Evolutionary conservation across 2,797 vertebrate species (phyloP).

Genomic region (Scleropages formosus): DNA sequence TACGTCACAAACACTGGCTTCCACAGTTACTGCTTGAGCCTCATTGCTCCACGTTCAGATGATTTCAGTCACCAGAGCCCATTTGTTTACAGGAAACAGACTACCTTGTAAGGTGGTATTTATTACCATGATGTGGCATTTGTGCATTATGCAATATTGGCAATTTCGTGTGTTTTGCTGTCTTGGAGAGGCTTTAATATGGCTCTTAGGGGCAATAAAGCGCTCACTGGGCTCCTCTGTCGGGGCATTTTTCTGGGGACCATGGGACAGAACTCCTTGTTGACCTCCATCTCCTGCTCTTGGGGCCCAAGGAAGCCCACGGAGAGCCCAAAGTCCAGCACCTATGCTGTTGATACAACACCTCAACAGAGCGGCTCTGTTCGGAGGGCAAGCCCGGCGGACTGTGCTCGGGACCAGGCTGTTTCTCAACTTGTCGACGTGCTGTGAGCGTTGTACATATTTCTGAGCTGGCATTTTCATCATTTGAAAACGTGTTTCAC

Average conservation of each 20-base stretch:
- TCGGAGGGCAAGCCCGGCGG: constrained; percentile 51
- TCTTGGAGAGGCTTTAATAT: constrained; percentile 44
- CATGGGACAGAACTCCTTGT: constrained; percentile 63
- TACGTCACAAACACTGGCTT: constrained; percentile 14
- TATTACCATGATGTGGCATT: constrained; percentile 39
- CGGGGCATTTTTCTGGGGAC: not conserved
- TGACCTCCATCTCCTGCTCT: constrained; percentile 77
- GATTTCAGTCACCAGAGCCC: constrained; percentile 24
- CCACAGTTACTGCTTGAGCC: constrained; percentile 13
- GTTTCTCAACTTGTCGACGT: constrained; percentile 29
- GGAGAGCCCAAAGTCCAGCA: constrained; percentile 53
- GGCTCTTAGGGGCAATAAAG: constrained; percentile 57
- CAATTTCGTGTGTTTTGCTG: constrained; percentile 55
- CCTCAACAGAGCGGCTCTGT: constrained; percentile 77
- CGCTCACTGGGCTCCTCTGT: constrained; percentile 65
- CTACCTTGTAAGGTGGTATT: constrained; percentile 8
- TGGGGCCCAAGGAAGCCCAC: constrained; percentile 69
- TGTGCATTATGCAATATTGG: constrained; percentile 21
- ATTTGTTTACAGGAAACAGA: constrained; percentile 57
- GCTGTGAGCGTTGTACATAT: constrained; percentile 31
- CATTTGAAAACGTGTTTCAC: constrained; percentile 21
- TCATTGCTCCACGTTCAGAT: constrained; percentile 5
- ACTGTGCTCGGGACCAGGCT: constrained; percentile 54
- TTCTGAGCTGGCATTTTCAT: not conserved
- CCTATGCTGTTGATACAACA: constrained; percentile 75